Evolutionary conservation across 2,888 invertebrate genomes (phyloP).

Genomic region (Anarsia innoxiella): DNA sequence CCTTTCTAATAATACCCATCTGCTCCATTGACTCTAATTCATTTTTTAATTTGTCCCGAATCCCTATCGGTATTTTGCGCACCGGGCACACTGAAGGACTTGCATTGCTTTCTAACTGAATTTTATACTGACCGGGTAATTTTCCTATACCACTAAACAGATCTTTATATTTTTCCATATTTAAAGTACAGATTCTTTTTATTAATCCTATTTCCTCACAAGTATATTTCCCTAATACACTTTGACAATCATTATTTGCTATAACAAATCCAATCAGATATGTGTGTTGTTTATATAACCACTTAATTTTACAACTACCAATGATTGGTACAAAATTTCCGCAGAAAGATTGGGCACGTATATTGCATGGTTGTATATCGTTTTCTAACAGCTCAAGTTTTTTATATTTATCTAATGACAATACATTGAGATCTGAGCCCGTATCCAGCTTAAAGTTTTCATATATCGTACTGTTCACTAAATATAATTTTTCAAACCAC

Average conservation of each 20-base stretch:
- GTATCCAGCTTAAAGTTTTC: constrained; percentile 11
- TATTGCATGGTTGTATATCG: neutral
- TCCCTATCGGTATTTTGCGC: constrained; percentile 22
- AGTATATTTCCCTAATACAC: constrained; percentile 6
- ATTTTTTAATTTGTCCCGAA: constrained; percentile 17
- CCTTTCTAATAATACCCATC: constrained; percentile 17
- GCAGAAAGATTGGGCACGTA: constrained; percentile 7
- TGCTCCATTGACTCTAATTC: constrained; percentile 15
- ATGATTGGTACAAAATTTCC: constrained; percentile 4
- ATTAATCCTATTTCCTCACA: constrained; percentile 6
- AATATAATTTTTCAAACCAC: constrained; percentile 7
- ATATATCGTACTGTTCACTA: neutral
- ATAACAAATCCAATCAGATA: constrained; percentile 4
- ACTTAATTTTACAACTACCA: neutral
- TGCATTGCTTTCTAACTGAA: constrained; percentile 17
- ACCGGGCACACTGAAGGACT: constrained; percentile 18
- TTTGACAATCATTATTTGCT: constrained; percentile 1
- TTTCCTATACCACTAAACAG: constrained; percentile 23
- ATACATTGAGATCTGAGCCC: constrained; percentile 8
- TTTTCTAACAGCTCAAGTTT: neutral
- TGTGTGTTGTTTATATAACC: constrained; percentile 1
- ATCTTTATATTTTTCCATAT: constrained; percentile 14
- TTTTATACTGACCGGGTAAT: constrained; percentile 20
- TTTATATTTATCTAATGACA: constrained; percentile 1
- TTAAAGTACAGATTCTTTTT: neutral